A percentile compares a stretch with the other conserved stretches of the same genome.
Evolutionary conservation across 2,888 invertebrate genomes (phyloP).

Genomic region (Acleris cristana): DNA sequence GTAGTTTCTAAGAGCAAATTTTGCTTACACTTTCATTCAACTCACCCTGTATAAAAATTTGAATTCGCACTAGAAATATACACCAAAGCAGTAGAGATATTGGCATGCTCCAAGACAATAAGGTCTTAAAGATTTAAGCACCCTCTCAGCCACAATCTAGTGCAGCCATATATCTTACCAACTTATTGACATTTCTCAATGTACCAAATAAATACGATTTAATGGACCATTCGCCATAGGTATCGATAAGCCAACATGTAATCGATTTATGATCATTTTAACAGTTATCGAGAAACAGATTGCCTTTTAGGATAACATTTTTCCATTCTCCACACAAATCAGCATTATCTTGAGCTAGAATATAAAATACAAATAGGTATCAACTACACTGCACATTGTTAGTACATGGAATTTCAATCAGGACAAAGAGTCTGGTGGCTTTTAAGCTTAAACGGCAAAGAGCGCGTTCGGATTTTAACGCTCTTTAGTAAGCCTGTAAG

Average conservation of each 20-base stretch:
- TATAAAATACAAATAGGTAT: constrained; percentile 73
- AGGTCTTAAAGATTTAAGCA: background rate
- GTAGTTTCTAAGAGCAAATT: too few relatives aligned
- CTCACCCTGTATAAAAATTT: too few relatives aligned
- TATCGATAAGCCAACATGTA: constrained; percentile 43
- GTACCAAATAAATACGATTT: constrained; percentile 9
- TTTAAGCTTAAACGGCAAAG: constrained; percentile 39
- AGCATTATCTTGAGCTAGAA: constrained; percentile 61
- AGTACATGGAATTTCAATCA: constrained; percentile 83
- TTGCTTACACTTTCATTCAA: too few relatives aligned
- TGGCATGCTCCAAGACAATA: background rate
- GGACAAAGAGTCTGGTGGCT: constrained; percentile 43
- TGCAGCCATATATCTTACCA: background rate
- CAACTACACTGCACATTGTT: constrained; percentile 73
- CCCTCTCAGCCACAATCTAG: background rate
- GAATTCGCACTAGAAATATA: too few relatives aligned
- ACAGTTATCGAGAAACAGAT: constrained; percentile 74
- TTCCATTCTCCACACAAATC: constrained; percentile 69
- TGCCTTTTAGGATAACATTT: constrained; percentile 68
- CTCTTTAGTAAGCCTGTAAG: constrained; percentile 34
- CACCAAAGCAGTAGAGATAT: too few relatives aligned
- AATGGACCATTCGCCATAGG: constrained; percentile 35
- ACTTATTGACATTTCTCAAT: background rate
- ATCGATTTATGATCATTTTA: constrained; percentile 66
- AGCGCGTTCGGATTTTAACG: constrained; percentile 38